A percentile compares a stretch with the other conserved stretches of the same genome.
phyloP scores from a whole-genome alignment of 2,888 invertebrate species.

The Epistrophe grossulariae region DNA sequence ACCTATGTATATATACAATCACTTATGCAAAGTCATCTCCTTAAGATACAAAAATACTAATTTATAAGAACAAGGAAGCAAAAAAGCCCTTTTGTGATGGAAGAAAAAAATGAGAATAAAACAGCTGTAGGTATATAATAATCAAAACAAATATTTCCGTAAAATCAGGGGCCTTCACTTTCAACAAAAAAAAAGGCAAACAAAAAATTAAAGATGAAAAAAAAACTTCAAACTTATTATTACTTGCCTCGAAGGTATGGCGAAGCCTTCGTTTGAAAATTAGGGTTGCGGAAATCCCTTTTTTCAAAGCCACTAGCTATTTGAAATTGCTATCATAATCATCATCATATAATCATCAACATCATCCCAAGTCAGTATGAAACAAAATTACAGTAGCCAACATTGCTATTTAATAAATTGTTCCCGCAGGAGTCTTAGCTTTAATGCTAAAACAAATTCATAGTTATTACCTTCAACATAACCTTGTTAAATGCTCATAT shows the following conservation, averaged over 20 bases:
- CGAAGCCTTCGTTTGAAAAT: constrained; percentile 19
- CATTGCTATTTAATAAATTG: constrained; percentile 66
- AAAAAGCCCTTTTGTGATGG: neutral
- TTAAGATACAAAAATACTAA: constrained; percentile 22
- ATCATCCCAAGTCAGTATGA: neutral
- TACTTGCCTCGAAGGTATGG: constrained; percentile 18
- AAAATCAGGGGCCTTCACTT: neutral
- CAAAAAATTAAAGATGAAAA: constrained; percentile 25
- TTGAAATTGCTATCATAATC: constrained; percentile 39
- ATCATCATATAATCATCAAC: neutral
- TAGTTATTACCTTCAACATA: constrained; percentile 64
- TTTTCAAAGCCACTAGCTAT: constrained; percentile 38
- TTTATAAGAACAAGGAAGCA: neutral
- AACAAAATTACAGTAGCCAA: constrained; percentile 25
- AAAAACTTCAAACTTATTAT: constrained; percentile 32
- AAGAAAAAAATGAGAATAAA: neutral
- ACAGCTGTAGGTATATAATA: neutral
- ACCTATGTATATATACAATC: too few relatives aligned
- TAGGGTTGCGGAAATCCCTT: constrained; percentile 46
- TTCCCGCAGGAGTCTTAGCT: constrained; percentile 32
- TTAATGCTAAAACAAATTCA: constrained; percentile 56
- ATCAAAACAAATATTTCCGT: neutral
- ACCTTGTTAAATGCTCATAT: constrained; percentile 70
- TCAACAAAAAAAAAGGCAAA: neutral
- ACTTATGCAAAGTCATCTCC: constrained; percentile 26